Base-by-base conservation (phyloP, 2,888 invertebrate genomes). In the Meganola albula region DNA sequence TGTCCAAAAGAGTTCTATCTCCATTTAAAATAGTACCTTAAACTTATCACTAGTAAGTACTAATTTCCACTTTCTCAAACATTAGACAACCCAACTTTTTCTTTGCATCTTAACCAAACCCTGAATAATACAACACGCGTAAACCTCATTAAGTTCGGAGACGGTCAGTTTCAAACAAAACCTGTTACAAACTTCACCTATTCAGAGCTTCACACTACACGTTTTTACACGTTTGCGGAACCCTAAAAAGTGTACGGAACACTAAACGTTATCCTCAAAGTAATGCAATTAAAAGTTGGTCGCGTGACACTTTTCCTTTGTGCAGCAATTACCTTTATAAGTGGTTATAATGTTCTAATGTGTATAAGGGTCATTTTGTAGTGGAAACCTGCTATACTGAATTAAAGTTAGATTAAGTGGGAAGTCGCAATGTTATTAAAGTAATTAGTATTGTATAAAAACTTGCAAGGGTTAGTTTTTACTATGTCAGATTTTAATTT, bases 251-350 rank as follows among this genome's bases (percentile, higher is more conserved):
- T 31, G 35, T 33, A 39, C 20, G 3, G 20, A n/a, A 28, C 26
- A 33, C 34, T 33, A n/a, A 20, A 20, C 20, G n/a, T 20, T 20
- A 20, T 20, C 20, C 20, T 20, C 20, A 7, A 2, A 48, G 51
- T 57, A 54, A 57, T 57, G 51, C 51, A 57, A 56, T 56, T 57
- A 55, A 45, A 55, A 55, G 44, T 56, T 44, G 31, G 50, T 43
- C 9, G 55, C 55, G 47, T 48, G 42, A 53, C 48, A 48, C 27
- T 30, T 32, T 23, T 24, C 26, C 44, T 44, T 51, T 44, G 47
- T 51, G 31, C 35, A 34, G 13, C 44, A 53, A 47, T 53, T 53
- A 47, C 36, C 13, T 31, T 24, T 27, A 30, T 48, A 47, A 53
- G 38, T 42, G 43, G 40, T 43, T 47, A 45, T 36, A 43, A 39